phyloP scores from a whole-genome alignment of 2,888 invertebrate genomes.

The Phaedon cochleariae region DNA sequence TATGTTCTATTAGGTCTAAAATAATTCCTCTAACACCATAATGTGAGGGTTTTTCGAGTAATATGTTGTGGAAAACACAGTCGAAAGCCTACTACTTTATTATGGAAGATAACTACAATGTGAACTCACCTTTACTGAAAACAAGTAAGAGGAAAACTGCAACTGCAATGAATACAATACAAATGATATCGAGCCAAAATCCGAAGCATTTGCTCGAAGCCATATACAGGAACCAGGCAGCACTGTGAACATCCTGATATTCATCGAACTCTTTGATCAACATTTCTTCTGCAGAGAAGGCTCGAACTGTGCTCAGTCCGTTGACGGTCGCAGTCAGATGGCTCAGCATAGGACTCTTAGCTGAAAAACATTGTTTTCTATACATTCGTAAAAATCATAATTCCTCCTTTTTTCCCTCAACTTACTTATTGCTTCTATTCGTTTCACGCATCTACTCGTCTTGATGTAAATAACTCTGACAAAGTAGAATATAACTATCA shows the following conservation, averaged over 20 bases:
- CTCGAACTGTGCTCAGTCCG: conserved; percentile 80
- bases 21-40: too few relatives aligned
- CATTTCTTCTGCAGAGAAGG: conserved; percentile 71
- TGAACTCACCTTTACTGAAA: conserved; percentile 45
- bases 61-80: too few relatives aligned
- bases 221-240: conserved; percentile 76
- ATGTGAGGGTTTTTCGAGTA: too few relatives aligned
- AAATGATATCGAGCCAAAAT: conserved; percentile 74
- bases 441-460: conserved; percentile 79
- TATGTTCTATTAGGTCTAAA: too few relatives aligned
- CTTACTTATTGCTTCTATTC: conserved; percentile 75
- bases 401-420: conserved; percentile 1
- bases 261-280: conserved; percentile 72
- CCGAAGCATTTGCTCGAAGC: conserved; percentile 75
- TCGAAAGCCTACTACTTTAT: too few relatives aligned
- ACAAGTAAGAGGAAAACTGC: conserved; percentile 45
- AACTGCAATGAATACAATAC: conserved; percentile 68
- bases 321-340: conserved; percentile 79
- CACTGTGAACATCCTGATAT: conserved; percentile 73
- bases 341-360: conserved; percentile 80
- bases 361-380: conserved; percentile 61
- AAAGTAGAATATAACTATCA: conserved; percentile 72
- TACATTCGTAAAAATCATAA: not conserved
- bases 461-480: conserved; percentile 75
- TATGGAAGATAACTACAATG: not conserved